Base-by-base conservation (phyloP, 2,888 invertebrate genomes). In the Drosophila stalkeri region DNA sequence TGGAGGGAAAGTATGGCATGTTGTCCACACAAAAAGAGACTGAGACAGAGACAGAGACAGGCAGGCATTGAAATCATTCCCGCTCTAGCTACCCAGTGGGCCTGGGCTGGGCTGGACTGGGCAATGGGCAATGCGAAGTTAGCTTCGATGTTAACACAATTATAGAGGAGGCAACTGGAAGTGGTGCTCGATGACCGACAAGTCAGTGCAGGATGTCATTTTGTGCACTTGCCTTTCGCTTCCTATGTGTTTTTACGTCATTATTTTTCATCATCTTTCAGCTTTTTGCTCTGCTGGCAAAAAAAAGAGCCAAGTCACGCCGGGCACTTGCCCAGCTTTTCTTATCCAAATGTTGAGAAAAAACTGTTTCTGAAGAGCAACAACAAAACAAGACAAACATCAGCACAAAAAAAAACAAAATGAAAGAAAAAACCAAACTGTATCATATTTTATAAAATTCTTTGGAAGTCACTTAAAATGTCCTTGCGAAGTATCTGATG, bases 121-220 rank as follows among this genome's bases (percentile, higher is more conserved):
- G 47, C 62, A 44, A n/a, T n/a, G 67, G 23, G 27, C 27, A 27
- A 27, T 47, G 9, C 33, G 49, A 63, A 72, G 79, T 72, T 69
- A 72, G 85, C 68, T 72, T 65, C 75, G 71, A 68, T 76, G 73
- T 75, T 84, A 87, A 89, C 82, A 80, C 82, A 89, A 86, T 86
- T 86, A 84, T 79, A 77, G 59, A 79, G 79, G 52, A 59, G 60
- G 66, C 47, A 66, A 18, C 33, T 35, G 20, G 35, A 57, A 70
- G 57, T 60, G 65, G 27, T 65, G 61, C 73, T 70, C 63, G 72
- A 81, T 81, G 77, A 89, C 74, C 77, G 72, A 65, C 72, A 82
- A 78, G 76, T 89, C 84, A 65, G 75, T 71, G 62, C 85, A 75
- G 81, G 73, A 82, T 83, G 89, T 83, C 89, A 83, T 83, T 80